A percentile compares a stretch with the other conserved stretches of the same genome.
These are phyloP conservation scores for Sitobion miscanthi DNA, from an alignment of 1,140 invertebrate genomes.

Conservation along the genomic window DNA sequence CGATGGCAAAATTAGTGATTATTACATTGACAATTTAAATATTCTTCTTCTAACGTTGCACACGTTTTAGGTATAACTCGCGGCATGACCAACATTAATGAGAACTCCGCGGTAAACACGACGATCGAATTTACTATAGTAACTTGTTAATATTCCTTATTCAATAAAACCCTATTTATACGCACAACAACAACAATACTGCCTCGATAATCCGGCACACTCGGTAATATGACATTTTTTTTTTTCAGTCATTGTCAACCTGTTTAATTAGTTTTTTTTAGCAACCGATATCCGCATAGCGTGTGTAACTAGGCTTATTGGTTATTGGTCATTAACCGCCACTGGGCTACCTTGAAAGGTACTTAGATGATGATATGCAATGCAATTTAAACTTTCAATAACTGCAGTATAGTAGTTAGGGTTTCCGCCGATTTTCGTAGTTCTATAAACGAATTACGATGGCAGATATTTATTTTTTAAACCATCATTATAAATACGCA, in stretches of 20 bases:
- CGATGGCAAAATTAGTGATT: background rate
- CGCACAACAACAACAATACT: too few species aligned
- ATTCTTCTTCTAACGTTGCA: background rate
- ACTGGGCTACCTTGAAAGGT: background rate
- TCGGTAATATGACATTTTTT: background rate
- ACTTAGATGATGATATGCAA: too few species aligned
- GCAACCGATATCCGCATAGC: background rate
- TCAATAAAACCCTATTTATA: background rate
- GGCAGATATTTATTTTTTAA: too few species aligned
- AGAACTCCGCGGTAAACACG: too few species aligned
- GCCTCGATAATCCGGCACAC: too few species aligned
- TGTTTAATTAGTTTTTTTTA: background rate
- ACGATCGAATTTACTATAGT: background rate
- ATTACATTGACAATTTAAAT: background rate
- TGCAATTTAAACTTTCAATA: background rate
- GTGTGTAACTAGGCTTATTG: background rate
- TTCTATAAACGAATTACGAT: background rate
- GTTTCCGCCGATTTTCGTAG: background rate
- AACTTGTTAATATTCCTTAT: background rate
- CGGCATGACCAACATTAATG: background rate
- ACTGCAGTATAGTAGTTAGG: background rate
- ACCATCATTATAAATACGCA: too few species aligned
- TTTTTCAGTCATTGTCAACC: background rate
- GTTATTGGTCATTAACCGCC: background rate
- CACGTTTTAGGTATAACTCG: too few species aligned